phyloP scores from a whole-genome alignment of 2,797 vertebrate genomes.

The Catamblyrhynchus diadema region DNA sequence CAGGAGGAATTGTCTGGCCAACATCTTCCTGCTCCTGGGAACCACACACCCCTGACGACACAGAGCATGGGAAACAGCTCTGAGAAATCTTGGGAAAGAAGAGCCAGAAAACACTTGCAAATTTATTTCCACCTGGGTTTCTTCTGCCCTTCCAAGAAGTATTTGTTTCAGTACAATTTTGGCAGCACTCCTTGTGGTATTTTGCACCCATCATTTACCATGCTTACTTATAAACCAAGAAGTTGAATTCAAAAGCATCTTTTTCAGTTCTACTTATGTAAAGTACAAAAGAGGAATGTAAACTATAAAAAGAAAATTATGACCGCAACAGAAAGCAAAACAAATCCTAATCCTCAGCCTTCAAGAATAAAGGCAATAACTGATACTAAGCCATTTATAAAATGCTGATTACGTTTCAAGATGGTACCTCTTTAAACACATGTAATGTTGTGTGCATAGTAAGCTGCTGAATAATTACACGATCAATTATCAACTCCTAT shows the following conservation, averaged over 20 bases:
- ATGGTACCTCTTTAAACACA: not conserved
- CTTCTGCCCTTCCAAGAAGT: not conserved
- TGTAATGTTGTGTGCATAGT: not conserved
- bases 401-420: not conserved
- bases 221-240: not conserved
- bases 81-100: not conserved
- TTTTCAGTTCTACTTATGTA: not conserved
- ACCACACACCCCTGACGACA: not conserved
- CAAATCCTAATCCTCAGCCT: not conserved
- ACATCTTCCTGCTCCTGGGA: not conserved
- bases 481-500: not conserved
- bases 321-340: not conserved
- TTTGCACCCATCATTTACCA: not conserved
- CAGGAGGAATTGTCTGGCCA: not conserved
- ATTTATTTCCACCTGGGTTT: not conserved
- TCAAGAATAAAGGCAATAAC: not conserved
- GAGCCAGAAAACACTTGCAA: not conserved
- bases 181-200: not conserved
- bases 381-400: not conserved
- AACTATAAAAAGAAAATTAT: not conserved
- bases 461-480: not conserved
- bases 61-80: not conserved
- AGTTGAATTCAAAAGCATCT: not conserved
- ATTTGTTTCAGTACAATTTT: not conserved
- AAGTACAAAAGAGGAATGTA: not conserved